These are phyloP conservation scores for Paraescarpia echinospica DNA, from an alignment of 1,140 invertebrate species.

Conservation along the genomic window DNA sequence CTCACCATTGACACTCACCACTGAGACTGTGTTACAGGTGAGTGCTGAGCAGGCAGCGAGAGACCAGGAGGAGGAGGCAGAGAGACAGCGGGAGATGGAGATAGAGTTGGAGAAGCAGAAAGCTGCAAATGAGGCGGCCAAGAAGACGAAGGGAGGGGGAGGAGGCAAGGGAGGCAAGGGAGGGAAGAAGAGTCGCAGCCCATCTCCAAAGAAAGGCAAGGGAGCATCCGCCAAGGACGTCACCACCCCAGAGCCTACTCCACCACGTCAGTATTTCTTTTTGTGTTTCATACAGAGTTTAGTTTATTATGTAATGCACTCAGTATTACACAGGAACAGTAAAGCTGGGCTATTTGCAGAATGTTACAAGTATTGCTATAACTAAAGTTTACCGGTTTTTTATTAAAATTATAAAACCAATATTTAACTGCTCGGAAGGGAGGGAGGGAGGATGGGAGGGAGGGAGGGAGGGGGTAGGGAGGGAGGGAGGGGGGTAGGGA, in stretches of 20 bases:
- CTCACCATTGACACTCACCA: not conserved
- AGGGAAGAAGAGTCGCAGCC: constrained; percentile 46
- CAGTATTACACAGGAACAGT: no score
- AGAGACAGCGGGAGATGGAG: constrained; percentile 44
- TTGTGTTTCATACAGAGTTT: no score
- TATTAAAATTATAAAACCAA: not conserved
- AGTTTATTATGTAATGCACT: no score
- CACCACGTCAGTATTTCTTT: constrained; percentile 25
- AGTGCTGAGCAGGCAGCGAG: constrained; percentile 43
- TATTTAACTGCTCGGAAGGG: not conserved
- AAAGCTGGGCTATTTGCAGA: no score
- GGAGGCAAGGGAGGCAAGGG: constrained; percentile 35
- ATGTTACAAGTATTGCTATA: not conserved
- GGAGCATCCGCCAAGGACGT: constrained; percentile 23
- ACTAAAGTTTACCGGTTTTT: not conserved
- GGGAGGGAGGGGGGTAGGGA: no score
- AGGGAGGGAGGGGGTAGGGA: no score
- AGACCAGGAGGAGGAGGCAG: constrained; percentile 55
- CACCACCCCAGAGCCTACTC: constrained; percentile 38
- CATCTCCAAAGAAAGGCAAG: constrained; percentile 52
- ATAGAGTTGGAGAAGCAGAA: constrained; percentile 43
- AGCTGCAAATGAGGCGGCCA: constrained; percentile 36
- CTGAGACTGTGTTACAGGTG: constrained; percentile 35
- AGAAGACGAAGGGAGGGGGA: constrained; percentile 33
- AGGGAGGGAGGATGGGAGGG: no score